phyloP scores from a whole-genome alignment of 2,113 vertebrate genomes.

The Oryzias celebensis region DNA sequence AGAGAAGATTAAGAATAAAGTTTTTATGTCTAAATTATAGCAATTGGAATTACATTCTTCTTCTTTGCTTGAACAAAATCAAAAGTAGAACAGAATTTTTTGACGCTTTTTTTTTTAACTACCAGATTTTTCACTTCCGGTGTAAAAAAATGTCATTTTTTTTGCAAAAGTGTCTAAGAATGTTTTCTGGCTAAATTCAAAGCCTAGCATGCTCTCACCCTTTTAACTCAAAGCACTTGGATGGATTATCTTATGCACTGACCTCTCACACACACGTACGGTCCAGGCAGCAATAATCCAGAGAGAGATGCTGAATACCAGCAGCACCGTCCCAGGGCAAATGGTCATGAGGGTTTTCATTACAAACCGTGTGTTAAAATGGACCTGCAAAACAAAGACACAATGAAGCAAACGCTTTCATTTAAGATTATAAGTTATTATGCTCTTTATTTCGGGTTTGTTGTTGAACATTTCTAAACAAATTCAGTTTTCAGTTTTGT shows the following conservation, averaged over 20 bases:
- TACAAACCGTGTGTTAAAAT: conserved; percentile 98
- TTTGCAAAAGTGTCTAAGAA: neutral
- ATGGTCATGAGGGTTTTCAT: conserved; percentile 99
- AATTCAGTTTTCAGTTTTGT: no score
- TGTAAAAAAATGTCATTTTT: neutral
- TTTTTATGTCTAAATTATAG: no score
- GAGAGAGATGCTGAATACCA: conserved; percentile 98
- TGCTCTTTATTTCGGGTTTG: no score
- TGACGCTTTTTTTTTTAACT: neutral
- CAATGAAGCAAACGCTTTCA: conserved; percentile 42
- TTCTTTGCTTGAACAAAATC: no score
- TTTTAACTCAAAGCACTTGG: neutral
- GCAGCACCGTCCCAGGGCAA: conserved; percentile 95
- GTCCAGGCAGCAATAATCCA: conserved; percentile 99
- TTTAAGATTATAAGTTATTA: no score
- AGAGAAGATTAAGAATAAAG: no score
- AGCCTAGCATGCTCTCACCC: neutral
- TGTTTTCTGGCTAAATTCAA: conserved; percentile 20
- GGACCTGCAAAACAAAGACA: conserved; percentile 87
- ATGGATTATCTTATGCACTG: conserved; percentile 63
- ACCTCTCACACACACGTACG: conserved; percentile 97
- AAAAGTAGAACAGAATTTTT: no score
- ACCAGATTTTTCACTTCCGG: neutral
- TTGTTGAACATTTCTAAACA: no score
- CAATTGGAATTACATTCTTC: no score